A percentile compares a stretch with the other conserved stretches of the same genome.
Evolutionary conservation across 2,797 vertebrate genomes (phyloP).

Genomic region (Sebastiscus tertius): DNA sequence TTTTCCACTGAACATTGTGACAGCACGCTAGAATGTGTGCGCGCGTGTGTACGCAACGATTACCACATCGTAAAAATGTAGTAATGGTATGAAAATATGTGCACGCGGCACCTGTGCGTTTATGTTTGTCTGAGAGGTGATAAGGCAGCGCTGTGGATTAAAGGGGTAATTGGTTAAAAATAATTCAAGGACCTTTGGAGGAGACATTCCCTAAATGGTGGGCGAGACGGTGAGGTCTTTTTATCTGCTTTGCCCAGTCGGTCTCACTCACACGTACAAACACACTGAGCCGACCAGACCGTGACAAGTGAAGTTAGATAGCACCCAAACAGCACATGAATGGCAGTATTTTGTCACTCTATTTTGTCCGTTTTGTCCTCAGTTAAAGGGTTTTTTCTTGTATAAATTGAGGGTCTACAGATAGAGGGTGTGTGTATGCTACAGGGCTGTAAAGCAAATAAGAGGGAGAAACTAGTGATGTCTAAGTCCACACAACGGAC

Average conservation of each 20-base stretch:
- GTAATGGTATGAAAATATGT: slow-evolving; percentile 26
- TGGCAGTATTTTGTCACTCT: neutral
- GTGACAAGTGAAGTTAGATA: slow-evolving; percentile 20
- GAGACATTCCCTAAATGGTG: slow-evolving; percentile 67
- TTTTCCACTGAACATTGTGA: slow-evolving; percentile 36
- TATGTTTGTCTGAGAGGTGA: slow-evolving; percentile 48
- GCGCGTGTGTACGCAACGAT: neutral
- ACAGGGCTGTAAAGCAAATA: neutral
- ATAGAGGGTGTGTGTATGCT: too few relatives aligned
- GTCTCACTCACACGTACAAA: neutral
- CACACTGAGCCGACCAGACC: neutral
- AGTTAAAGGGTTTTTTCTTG: neutral
- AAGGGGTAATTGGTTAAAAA: slow-evolving; percentile 72
- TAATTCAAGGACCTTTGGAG: slow-evolving; percentile 76
- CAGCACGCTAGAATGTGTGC: slow-evolving; percentile 10
- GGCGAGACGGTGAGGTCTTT: slow-evolving; percentile 19
- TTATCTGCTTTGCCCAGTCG: slow-evolving; percentile 41
- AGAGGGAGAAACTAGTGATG: too few relatives aligned
- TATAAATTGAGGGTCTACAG: too few relatives aligned
- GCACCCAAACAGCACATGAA: slow-evolving; percentile 18
- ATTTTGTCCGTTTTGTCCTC: neutral
- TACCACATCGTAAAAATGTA: slow-evolving; percentile 22
- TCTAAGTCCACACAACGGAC: too few relatives aligned
- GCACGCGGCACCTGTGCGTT: slow-evolving; percentile 2
- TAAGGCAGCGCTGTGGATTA: slow-evolving; percentile 57